Evolutionary conservation across 2,888 invertebrate genomes (phyloP), one percentile per base, ranked within the genome.

Genomic region (Phyllotreta striolata): DNA sequence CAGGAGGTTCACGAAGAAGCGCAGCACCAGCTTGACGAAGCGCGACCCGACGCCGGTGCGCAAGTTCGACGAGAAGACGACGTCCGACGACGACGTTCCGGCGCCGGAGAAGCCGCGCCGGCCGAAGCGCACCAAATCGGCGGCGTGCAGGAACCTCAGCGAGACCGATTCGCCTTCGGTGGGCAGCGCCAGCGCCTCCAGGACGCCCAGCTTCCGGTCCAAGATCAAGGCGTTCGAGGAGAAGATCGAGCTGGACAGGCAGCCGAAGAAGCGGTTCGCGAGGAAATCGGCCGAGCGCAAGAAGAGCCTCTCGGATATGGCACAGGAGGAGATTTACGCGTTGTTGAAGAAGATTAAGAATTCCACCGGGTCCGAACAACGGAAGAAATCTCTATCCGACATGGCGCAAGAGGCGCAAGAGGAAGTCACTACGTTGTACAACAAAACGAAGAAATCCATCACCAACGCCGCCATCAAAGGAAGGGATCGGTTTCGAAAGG

Each of bases 31-130:
- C 34, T 78, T 85, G 24, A 84, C 84, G 34, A 83, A 83, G 58
- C 86, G 89, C 69, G 89, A 89, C 64, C 86, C 87, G 52, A 88
- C 89, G 6, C 89, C 90, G 39, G 84, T 85, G 10, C 84, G 86
- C 49, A 84, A 85, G 60, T 55, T 69, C 4, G 69, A 73, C 41
- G 74, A 70, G 13, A 68, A 73, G 64, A 71, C 71, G 38, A 73
- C 74, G 40, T 83, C 63, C 79, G 84, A 80, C 81, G 80, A 80
- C 40, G 77, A 77, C n/a, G 64, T 65, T 34, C 35, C 49, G 64
- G 78, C 78, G 4, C 79, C 79, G 74, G 80, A 80, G 73, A 68
- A 79, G 44, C 70, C 63, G 3, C 54, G 72, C 49, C 72, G 76
- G 13, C 66, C 76, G 43, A 73, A 70, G 68, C 67, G 67, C 52